These are phyloP conservation scores for Mystacornis crossleyi DNA, from an alignment of 2,113 vertebrate species.

Conservation along the genomic window DNA sequence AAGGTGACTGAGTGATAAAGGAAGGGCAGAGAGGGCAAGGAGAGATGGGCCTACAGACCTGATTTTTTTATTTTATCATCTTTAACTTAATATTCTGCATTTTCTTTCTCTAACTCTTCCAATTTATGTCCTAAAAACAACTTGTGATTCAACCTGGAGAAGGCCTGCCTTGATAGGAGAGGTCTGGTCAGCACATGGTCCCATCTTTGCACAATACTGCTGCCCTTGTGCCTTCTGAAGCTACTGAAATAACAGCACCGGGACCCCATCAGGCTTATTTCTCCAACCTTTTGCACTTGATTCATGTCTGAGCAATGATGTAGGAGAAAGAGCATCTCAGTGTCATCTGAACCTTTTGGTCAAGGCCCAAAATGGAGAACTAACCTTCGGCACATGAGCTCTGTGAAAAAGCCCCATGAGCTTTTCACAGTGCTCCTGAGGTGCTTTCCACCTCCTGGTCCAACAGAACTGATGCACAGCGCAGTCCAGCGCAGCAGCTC, in stretches of 20 bases:
- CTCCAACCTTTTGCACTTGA: neutral
- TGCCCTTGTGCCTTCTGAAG: neutral
- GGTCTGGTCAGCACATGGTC: neutral
- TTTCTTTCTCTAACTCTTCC: neutral
- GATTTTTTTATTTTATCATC: neutral
- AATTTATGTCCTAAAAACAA: neutral
- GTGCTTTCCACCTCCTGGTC: neutral
- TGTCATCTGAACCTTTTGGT: conserved; percentile 34
- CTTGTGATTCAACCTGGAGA: neutral
- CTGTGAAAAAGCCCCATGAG: neutral
- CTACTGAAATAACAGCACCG: neutral
- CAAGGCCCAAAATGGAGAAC: neutral
- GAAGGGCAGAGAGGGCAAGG: neutral
- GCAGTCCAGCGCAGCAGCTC: neutral
- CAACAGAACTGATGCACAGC: neutral
- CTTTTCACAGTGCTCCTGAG: neutral
- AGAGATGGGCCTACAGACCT: neutral
- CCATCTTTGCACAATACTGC: neutral
- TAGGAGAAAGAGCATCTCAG: conserved; percentile 12
- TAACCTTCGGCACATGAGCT: neutral
- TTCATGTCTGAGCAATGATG: neutral
- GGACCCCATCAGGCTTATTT: neutral
- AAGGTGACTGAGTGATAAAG: neutral
- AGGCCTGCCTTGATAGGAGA: neutral
- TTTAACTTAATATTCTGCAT: neutral